Base-by-base conservation (phyloP, 2,888 invertebrate genomes). In the Sabatieria punctata region DNA sequence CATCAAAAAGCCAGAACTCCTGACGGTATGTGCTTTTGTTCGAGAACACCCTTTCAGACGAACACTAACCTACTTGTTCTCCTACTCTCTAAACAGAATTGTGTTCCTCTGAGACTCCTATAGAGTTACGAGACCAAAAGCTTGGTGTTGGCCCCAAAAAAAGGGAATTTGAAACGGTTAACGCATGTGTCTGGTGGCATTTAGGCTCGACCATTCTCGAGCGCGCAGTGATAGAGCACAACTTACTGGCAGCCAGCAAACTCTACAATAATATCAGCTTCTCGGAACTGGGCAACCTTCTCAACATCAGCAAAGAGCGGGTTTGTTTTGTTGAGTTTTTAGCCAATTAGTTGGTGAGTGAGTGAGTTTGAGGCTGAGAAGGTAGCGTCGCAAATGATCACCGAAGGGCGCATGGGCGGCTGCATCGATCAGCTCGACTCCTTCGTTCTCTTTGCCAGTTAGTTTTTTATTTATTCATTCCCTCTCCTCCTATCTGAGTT, bases 321-420 rank as follows among this genome's bases (percentile, higher is more conserved):
- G 58, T 56, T 19, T n/a, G 24, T 30, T 30, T 8, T 30, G 30
- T 30, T 30, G 8, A 30, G 19, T n/a, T 21, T 11, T 30, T 8
- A 15, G 8, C 8, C 8, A 11, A 15, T 41, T 25, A 41, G 21
- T 30, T n/a, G 6, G 15, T 38, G 15, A 4, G 13, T 40, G 39
- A 40, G 23, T 41, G 19, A 41, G 30, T 55, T 63, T 40, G 81
- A 86, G 71, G 93, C 95, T 2, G 95, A 97, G 68, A 85, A 88
- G 66, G 93, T 95, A 66, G 95, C 95, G 37, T 86, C 88, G 55
- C 91, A 91, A 68, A 95, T 97, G 95, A 95, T 97, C 57, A 86
- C 89, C 23, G 93, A 95, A 69, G 80, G 79, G n/a, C 76, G 95
- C 52, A 88, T 97, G 85, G 82, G 85, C 66, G 97, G 95, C 1